Base-by-base conservation (phyloP, 2,113 vertebrate species). In the Tauraco erythrolophus region DNA sequence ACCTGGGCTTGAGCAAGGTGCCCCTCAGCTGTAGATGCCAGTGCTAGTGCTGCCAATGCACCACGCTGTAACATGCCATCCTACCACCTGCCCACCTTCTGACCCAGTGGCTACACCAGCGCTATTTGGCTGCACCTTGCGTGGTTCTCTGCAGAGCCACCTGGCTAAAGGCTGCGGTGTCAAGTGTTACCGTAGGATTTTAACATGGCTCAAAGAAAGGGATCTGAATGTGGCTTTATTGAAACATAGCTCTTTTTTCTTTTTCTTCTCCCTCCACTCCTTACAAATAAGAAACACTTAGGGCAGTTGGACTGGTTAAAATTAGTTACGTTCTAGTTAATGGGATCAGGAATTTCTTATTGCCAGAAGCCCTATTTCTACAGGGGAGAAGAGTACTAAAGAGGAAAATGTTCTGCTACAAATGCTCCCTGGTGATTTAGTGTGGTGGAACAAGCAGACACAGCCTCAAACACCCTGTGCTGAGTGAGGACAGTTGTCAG, bases 51-150 rank as follows among this genome's bases (percentile, higher is more conserved):
- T 56, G 53, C n/a, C 64, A 37, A 19, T 6, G 53, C 19, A 22
- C 19, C 4, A 2, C 35, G 37, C 33, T 5, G 6, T 4, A 45
- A 33, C 8, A 5, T 11, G 66, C 71, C 39, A n/a, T 41, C 28
- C 31, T 25, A 17, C 25, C 10, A 15, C 41, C 31, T 2, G 4
- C 35, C 35, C 48, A n/a, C 57, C 19, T 51, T 53, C 57, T 60
- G 21, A 37, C 15, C 14, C 27, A 14, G 43, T 11, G 45, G 54
- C 64, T 46, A 18, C 9, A 45, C 8, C 30, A n/a, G 65, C 35
- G 9, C 23, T 6, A 5, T 31, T 7, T 13, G 28, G 53, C 68
- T 48, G 37, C 13, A 57, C 0, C 0, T 12, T 19, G 14, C 54
- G 12, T 3, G 14, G 45, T n/a, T 43, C 30, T 15, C 31, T 45